Evolutionary conservation across 2,797 vertebrate genomes (phyloP).

Genomic region (Neosilurus mollespiculum): DNA sequence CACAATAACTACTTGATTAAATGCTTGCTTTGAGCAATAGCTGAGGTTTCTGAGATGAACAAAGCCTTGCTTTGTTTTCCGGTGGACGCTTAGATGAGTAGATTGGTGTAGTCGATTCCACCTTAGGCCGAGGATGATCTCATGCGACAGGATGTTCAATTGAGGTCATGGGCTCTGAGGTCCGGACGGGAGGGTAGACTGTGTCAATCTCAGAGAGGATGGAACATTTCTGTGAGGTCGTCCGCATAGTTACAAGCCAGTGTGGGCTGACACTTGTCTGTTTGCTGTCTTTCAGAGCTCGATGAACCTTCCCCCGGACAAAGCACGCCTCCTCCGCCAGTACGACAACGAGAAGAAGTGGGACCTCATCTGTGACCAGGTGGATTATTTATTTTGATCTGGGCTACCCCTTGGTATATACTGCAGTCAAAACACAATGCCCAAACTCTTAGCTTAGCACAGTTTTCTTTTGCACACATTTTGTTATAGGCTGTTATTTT

Average conservation of each 20-base stretch:
- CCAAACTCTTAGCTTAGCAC: too few species aligned
- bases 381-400: conserved; percentile 51
- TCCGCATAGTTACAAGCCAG: conserved; percentile 36
- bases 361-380: conserved; percentile 92
- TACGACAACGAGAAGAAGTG: conserved; percentile 96
- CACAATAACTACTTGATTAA: neutral
- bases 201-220: conserved; percentile 45
- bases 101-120: conserved; percentile 30
- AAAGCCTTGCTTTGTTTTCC: conserved; percentile 33
- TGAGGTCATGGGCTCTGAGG: conserved; percentile 67
- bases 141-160: conserved; percentile 72
- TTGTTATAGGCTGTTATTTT: too few species aligned
- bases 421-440: neutral
- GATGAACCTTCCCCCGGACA: conserved; percentile 92
- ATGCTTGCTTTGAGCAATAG: conserved; percentile 18
- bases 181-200: conserved; percentile 20
- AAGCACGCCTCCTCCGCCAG: conserved; percentile 89
- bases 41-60: conserved; percentile 21
- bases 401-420: neutral
- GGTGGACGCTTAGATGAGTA: conserved; percentile 45
- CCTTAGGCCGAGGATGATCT: conserved; percentile 58
- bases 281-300: conserved; percentile 80
- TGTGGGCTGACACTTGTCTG: conserved; percentile 27
- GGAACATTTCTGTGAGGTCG: conserved; percentile 30
- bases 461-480: too few species aligned